phyloP scores from a whole-genome alignment of 1,140 invertebrate species.

The Spodoptera frugiperda region DNA sequence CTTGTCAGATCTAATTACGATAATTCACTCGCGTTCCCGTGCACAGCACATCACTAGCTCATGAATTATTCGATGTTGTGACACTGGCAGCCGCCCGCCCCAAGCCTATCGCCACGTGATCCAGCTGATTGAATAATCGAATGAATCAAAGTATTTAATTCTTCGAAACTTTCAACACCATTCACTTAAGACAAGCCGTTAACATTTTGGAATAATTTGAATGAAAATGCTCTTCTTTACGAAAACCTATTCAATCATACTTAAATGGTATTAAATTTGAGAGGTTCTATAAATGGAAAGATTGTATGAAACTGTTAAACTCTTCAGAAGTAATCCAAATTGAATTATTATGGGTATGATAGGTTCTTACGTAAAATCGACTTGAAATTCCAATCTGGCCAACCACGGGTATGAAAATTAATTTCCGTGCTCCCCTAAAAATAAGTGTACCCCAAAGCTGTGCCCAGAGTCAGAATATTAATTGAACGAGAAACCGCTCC shows the following conservation, averaged over 20 bases:
- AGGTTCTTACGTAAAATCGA: background rate
- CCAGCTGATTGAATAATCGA: constrained; percentile 35
- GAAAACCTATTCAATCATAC: background rate
- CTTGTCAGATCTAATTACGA: background rate
- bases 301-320: too few relatives aligned
- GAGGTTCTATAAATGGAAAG: background rate
- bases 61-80: constrained; percentile 81
- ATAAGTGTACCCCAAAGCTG: constrained; percentile 37
- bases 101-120: constrained; percentile 51
- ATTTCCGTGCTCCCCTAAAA: constrained; percentile 48
- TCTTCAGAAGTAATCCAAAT: too few relatives aligned
- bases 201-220: background rate
- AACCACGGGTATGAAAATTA: constrained; percentile 47
- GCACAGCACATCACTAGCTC: constrained; percentile 53
- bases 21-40: background rate
- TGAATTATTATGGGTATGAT: too few relatives aligned
- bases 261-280: too few relatives aligned
- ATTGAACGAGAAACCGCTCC: constrained; percentile 30
- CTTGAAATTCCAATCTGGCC: constrained; percentile 34
- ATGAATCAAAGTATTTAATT: constrained; percentile 38
- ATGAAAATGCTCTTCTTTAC: background rate
- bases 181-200: background rate
- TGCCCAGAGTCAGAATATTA: constrained; percentile 40
- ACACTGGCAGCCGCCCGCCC: constrained; percentile 62
- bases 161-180: background rate